phyloP scores from a whole-genome alignment of 2,888 invertebrate species.

The Tryphoninae sp. region DNA sequence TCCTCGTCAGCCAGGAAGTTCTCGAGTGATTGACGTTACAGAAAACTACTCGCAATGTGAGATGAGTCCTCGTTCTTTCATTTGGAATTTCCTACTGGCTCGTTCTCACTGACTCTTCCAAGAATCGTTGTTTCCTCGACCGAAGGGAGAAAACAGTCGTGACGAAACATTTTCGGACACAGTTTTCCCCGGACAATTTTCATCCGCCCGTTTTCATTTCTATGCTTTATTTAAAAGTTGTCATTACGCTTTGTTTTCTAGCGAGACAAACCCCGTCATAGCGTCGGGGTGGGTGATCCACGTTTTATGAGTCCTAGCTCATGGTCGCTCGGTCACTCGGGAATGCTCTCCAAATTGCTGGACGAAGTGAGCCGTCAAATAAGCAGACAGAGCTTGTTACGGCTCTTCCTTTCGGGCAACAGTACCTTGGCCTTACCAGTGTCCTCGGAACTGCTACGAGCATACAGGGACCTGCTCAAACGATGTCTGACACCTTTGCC shows the following conservation, averaged over 20 bases:
- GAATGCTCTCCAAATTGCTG: conserved; percentile 78
- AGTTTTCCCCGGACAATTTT: background rate
- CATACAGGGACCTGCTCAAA: conserved; percentile 83
- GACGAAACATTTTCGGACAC: background rate
- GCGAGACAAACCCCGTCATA: background rate
- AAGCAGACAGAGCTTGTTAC: conserved; percentile 78
- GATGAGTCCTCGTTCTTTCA: background rate
- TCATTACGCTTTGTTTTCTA: too few species aligned
- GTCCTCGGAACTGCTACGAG: conserved; percentile 78
- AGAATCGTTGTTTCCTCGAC: background rate
- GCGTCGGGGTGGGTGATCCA: background rate
- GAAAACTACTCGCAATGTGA: background rate
- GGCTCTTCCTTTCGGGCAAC: conserved; percentile 78
- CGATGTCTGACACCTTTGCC: conserved; percentile 83
- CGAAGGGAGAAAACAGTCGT: conserved; percentile 4
- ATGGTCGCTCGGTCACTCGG: conserved; percentile 73
- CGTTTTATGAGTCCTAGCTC: conserved; percentile 51
- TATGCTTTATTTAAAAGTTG: background rate
- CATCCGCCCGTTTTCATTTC: background rate
- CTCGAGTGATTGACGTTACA: background rate
- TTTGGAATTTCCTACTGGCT: background rate
- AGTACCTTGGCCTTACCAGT: conserved; percentile 74
- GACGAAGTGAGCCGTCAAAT: conserved; percentile 80
- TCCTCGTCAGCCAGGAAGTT: background rate
- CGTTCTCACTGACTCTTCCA: background rate